Percentiles rank a stretch among this genome's conserved stretches.
phyloP scores from a whole-genome alignment of 2,888 invertebrate genomes.

The Eubasilissa splendida region DNA sequence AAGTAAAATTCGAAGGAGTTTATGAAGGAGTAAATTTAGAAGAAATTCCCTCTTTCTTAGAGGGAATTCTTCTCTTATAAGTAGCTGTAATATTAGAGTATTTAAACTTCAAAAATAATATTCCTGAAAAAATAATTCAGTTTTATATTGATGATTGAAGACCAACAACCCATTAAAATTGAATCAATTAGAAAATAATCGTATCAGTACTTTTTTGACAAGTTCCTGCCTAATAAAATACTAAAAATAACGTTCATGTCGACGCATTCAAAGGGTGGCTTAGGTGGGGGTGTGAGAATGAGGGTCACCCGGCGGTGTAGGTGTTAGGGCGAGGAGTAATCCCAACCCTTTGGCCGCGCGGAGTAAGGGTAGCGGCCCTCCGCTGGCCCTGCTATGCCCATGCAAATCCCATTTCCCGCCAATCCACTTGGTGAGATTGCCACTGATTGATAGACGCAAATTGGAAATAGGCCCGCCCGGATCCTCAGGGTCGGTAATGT shows the following conservation, averaged over 20 bases:
- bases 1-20: too few species aligned
- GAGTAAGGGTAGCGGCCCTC: conserved; percentile 13
- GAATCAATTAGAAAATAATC: too few species aligned
- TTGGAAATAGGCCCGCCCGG: conserved; percentile 73
- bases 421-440: conserved; percentile 81
- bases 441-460: conserved; percentile 81
- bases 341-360: background rate
- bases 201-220: too few species aligned
- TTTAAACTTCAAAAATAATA: too few species aligned
- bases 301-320: conserved; percentile 9
- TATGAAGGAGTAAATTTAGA: too few species aligned
- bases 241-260: background rate
- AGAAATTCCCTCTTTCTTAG: too few species aligned
- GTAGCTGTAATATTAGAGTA: too few species aligned
- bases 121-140: too few species aligned
- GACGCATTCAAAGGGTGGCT: conserved; percentile 14
- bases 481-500: conserved; percentile 21
- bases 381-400: conserved; percentile 63
- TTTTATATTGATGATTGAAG: too few species aligned
- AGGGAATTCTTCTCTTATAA: too few species aligned
- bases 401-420: conserved; percentile 80
- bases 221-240: too few species aligned
- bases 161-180: too few species aligned
- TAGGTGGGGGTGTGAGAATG: background rate
- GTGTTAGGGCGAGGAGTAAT: conserved; percentile 10